Evolutionary conservation across 2,888 invertebrate genomes (phyloP).

Genomic region (Agonopterix subpropinquella): DNA sequence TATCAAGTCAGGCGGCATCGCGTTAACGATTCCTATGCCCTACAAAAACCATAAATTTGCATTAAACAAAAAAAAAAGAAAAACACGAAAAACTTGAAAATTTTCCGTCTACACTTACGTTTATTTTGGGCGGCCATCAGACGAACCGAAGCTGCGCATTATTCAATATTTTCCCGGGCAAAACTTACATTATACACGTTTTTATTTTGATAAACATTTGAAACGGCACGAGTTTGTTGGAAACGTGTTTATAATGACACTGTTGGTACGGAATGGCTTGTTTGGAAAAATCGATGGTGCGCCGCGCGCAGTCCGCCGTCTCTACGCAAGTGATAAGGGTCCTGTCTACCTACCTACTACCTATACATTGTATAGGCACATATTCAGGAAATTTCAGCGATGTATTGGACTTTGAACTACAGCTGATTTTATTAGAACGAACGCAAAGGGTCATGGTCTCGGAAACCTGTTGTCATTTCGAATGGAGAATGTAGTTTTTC

Average conservation of each 20-base stretch:
- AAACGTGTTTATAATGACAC: conserved; percentile 62
- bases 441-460: too few relatives aligned
- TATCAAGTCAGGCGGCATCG: conserved; percentile 48
- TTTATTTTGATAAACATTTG: conserved; percentile 19
- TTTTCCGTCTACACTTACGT: conserved; percentile 36
- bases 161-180: conserved; percentile 51
- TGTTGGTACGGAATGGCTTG: conserved; percentile 57
- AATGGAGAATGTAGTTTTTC: too few relatives aligned
- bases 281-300: conserved; percentile 67
- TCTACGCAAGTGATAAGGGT: conserved; percentile 6
- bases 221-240: conserved; percentile 29
- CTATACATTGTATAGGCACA: background rate
- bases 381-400: too few relatives aligned
- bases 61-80: conserved; percentile 19
- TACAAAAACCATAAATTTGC: conserved; percentile 30
- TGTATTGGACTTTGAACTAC: too few relatives aligned
- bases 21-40: conserved; percentile 26
- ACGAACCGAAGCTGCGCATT: conserved; percentile 41
- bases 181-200: conserved; percentile 44
- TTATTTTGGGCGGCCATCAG: conserved; percentile 67
- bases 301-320: conserved; percentile 56
- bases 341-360: background rate
- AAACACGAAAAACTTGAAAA: conserved; percentile 4
- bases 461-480: too few relatives aligned
- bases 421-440: too few relatives aligned